Conservation (phyloP, 2,888 invertebrate genomes). For the Cantharis lateralis region DNA sequence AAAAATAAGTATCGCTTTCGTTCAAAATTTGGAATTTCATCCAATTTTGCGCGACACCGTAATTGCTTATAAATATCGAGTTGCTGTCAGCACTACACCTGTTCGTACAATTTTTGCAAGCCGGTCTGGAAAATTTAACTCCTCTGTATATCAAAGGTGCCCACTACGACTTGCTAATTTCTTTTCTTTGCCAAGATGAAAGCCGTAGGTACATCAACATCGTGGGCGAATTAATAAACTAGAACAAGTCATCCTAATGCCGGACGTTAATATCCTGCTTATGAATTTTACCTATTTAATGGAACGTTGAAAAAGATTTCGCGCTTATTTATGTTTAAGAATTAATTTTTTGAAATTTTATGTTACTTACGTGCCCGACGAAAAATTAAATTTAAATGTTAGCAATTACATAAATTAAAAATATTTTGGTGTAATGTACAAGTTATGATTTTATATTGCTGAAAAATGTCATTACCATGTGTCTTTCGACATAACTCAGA, state of each 20-base stretch:
- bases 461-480: background rate
- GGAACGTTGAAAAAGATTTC: background rate
- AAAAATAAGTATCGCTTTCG: too few species aligned
- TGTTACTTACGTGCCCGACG: background rate
- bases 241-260: constrained; percentile 20
- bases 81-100: constrained; percentile 22
- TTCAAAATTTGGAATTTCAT: background rate
- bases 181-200: constrained; percentile 15
- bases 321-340: background rate
- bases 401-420: background rate
- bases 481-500: background rate
- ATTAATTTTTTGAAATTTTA: background rate
- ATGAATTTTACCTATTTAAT: constrained; percentile 14
- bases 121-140: constrained; percentile 11
- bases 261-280: constrained; percentile 30
- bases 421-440: background rate
- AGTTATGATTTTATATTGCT: background rate
- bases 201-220: constrained; percentile 22
- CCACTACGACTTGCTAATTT: constrained; percentile 17
- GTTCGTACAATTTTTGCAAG: constrained; percentile 18
- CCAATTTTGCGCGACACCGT: constrained; percentile 7
- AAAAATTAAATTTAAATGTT: background rate
- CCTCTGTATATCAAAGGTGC: constrained; percentile 21
- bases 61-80: constrained; percentile 26
- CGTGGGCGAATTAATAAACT: constrained; percentile 21